Evolutionary conservation across 2,113 vertebrate genomes (phyloP).

Genomic region (Meleagris gallopavo): DNA sequence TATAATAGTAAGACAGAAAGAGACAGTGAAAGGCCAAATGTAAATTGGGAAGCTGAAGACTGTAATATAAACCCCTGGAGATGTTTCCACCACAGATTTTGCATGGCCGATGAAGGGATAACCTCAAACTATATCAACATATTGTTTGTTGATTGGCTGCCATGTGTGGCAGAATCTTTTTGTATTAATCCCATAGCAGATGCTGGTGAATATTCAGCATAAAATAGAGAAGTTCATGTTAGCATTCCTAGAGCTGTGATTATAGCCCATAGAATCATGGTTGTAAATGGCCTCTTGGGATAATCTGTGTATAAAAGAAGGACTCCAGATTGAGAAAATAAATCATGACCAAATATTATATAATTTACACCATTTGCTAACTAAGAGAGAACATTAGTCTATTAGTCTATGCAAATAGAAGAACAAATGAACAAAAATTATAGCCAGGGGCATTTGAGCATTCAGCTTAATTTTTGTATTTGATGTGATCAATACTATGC

Average conservation of each 20-base stretch:
- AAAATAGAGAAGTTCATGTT: constrained; percentile 61
- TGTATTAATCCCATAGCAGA: constrained; percentile 70
- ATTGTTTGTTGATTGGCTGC: constrained; percentile 71
- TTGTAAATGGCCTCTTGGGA: constrained; percentile 61
- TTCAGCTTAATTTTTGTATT: neutral
- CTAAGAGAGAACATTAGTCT: constrained; percentile 10
- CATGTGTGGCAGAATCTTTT: constrained; percentile 71
- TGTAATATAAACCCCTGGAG: constrained; percentile 47
- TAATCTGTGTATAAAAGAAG: constrained; percentile 48
- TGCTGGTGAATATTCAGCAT: constrained; percentile 78
- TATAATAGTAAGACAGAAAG: constrained; percentile 17
- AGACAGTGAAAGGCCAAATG: constrained; percentile 48
- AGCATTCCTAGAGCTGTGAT: constrained; percentile 65
- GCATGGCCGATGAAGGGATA: constrained; percentile 42
- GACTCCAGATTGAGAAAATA: constrained; percentile 64
- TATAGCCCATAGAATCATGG: constrained; percentile 21
- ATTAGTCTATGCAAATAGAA: constrained; percentile 40
- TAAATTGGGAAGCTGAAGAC: constrained; percentile 37
- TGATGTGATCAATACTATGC: neutral
- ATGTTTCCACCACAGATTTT: constrained; percentile 12
- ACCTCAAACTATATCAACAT: constrained; percentile 50
- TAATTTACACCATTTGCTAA: constrained; percentile 48
- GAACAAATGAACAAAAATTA: constrained; percentile 11
- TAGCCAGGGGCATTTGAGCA: neutral
- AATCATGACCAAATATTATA: constrained; percentile 57